A percentile compares a stretch with the other conserved stretches of the same genome.
phyloP scores from a whole-genome alignment of 2,888 invertebrate genomes.

The Helobdella robusta region DNA sequence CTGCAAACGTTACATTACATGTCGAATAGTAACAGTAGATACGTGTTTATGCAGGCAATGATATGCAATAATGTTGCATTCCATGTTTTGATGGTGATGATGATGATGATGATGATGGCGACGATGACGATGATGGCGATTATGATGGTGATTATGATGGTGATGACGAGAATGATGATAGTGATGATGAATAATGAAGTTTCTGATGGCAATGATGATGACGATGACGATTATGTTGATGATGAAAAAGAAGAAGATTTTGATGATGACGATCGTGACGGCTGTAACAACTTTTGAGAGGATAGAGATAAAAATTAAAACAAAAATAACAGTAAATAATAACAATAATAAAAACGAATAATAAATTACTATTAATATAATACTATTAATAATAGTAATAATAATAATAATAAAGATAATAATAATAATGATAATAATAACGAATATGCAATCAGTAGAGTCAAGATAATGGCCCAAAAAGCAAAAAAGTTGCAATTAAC shows the following conservation, averaged over 20 bases:
- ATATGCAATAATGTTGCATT: too few relatives aligned
- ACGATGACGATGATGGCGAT: not conserved
- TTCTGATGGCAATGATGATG: not conserved
- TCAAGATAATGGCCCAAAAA: not conserved
- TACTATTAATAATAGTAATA: not conserved
- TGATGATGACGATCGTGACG: not conserved
- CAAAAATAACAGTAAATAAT: not conserved
- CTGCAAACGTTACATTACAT: too few relatives aligned
- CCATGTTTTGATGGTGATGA: too few relatives aligned
- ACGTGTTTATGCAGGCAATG: too few relatives aligned
- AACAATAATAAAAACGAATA: not conserved
- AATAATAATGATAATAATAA: conserved; percentile 1
- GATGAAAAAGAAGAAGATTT: not conserved
- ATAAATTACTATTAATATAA: not conserved
- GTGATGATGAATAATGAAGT: not conserved
- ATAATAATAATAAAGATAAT: not conserved
- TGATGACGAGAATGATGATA: not conserved
- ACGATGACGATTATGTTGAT: not conserved
- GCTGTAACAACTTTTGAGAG: not conserved
- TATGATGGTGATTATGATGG: not conserved
- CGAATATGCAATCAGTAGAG: not conserved
- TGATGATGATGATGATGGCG: conserved; percentile 1
- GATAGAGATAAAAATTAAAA: not conserved
- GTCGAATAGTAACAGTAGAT: too few relatives aligned
- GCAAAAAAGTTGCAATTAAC: not conserved